phyloP scores from a whole-genome alignment of 2,797 vertebrate genomes.

The Pachyuromys duprasi region DNA sequence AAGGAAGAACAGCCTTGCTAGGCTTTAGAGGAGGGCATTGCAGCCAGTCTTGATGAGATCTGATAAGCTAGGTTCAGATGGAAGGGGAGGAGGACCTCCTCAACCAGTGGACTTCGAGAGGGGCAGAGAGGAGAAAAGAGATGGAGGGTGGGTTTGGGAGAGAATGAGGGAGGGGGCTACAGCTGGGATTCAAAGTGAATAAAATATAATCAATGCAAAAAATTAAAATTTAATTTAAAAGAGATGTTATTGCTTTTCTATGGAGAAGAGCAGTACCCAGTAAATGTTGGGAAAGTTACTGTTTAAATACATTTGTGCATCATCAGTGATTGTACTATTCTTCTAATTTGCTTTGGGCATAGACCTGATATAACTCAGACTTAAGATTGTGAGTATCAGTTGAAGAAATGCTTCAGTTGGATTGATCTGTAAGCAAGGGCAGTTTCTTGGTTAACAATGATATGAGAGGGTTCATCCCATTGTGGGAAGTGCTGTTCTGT shows the following conservation, averaged over 20 bases:
- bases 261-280: neutral
- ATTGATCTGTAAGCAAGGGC: neutral
- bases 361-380: neutral
- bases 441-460: neutral
- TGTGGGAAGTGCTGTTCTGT: neutral
- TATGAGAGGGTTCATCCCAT: neutral
- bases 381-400: neutral
- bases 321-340: neutral
- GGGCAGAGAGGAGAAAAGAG: too few relatives aligned
- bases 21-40: too few relatives aligned
- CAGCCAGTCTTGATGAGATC: too few relatives aligned
- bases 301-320: neutral
- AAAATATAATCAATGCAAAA: too few relatives aligned
- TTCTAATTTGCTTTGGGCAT: neutral
- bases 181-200: too few relatives aligned
- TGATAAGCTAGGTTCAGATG: too few relatives aligned
- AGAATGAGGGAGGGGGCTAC: too few relatives aligned
- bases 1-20: too few relatives aligned
- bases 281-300: neutral
- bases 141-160: too few relatives aligned
- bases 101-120: too few relatives aligned
- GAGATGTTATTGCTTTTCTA: neutral
- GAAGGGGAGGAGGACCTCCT: too few relatives aligned
- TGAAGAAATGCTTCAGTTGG: neutral
- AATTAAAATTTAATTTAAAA: too few relatives aligned